phyloP scores from a whole-genome alignment of 2,888 invertebrate genomes.

The Cinara cedri region DNA sequence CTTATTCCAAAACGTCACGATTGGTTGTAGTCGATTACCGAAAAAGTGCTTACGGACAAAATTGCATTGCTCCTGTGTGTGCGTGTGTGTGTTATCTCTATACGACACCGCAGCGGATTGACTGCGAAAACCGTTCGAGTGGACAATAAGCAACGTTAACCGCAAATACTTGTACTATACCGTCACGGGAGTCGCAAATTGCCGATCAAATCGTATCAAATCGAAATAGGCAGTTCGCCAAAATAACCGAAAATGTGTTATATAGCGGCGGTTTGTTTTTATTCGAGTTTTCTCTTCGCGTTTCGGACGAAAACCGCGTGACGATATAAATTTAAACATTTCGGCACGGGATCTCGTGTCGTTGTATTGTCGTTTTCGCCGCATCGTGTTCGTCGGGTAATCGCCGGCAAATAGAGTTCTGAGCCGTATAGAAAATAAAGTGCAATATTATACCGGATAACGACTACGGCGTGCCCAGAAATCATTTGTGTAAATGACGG shows the following conservation, averaged over 20 bases:
- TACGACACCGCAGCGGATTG: neutral
- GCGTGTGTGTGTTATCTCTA: neutral
- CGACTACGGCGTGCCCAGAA: constrained; percentile 19
- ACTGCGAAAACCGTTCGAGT: no score
- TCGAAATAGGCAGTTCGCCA: no score
- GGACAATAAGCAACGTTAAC: no score
- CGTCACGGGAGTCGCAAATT: neutral
- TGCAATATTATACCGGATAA: no score
- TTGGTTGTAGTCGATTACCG: neutral
- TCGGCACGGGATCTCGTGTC: neutral
- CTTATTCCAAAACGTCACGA: no score
- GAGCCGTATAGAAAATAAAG: constrained; percentile 26
- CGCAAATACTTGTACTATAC: neutral
- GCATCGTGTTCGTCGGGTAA: constrained; percentile 6
- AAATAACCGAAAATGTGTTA: no score
- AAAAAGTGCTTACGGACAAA: neutral
- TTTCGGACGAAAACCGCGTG: neutral
- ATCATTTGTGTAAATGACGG: constrained; percentile 31
- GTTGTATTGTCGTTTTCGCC: neutral
- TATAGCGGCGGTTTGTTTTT: no score
- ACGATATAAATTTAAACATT: constrained; percentile 14
- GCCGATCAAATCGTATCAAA: neutral
- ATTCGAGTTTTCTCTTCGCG: no score
- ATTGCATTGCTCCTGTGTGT: neutral
- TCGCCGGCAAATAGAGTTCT: constrained; percentile 34